A percentile compares a stretch with the other conserved stretches of the same genome.
Evolutionary conservation across 30 jellyfish, hydroid and myxozoan species (phyloP).

Genomic region (Catostylus mosaicus): DNA sequence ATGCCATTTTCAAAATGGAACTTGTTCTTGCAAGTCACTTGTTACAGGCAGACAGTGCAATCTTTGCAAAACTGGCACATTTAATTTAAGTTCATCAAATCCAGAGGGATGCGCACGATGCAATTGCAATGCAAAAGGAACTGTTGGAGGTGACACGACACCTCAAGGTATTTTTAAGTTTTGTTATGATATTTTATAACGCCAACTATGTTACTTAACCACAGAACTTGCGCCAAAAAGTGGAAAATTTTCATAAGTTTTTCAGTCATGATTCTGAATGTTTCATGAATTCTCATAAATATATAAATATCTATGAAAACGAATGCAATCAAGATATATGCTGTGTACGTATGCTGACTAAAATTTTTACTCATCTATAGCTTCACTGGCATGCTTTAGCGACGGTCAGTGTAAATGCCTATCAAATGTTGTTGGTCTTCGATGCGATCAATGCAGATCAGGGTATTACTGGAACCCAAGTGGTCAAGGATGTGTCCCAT

Average conservation of each 20-base stretch:
- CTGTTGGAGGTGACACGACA: conserved; percentile 86
- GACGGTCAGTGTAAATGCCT: conserved; percentile 91
- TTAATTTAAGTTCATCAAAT: conserved; percentile 69
- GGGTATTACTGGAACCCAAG: conserved; percentile 93
- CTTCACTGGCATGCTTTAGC: conserved; percentile 70
- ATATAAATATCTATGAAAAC: no score
- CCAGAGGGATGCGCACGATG: conserved; percentile 91
- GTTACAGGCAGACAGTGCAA: conserved; percentile 93
- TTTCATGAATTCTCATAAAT: no score
- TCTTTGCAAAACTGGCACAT: conserved; percentile 83
- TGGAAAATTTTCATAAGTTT: no score
- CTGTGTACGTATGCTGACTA: no score
- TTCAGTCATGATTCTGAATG: no score
- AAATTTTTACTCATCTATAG: conserved; percentile 38
- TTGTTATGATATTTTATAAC: no score
- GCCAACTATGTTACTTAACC: no score
- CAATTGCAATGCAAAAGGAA: conserved; percentile 90
- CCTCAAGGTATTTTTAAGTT: conserved; percentile 85
- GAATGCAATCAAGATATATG: no score
- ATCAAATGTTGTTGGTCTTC: conserved; percentile 82
- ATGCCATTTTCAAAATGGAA: conserved; percentile 83
- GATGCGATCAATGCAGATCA: conserved; percentile 76
- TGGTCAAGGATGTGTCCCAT: conserved; percentile 95
- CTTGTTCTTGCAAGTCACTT: conserved; percentile 85
- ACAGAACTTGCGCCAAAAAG: no score